Conservation (phyloP, 2,888 invertebrate genomes). For the Drosophila robusta region DNA sequence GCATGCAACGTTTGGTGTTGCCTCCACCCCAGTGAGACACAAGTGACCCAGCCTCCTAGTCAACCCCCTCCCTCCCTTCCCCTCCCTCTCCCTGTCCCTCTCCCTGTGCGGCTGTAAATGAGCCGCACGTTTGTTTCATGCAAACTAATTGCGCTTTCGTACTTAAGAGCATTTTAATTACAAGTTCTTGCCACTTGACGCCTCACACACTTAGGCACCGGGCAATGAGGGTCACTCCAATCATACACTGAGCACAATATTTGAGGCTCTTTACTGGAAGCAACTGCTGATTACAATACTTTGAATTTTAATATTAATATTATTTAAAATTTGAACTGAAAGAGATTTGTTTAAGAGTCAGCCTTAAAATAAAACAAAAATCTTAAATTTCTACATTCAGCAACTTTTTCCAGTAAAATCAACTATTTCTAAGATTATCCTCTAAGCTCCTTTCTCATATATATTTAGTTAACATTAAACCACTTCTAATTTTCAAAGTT, state of each 20-base stretch:
- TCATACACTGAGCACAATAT: conserved; percentile 36
- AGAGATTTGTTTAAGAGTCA: no score
- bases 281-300: no score
- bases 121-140: conserved; percentile 73
- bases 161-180: conserved; percentile 79
- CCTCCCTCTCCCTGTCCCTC: not conserved
- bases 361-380: no score
- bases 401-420: no score
- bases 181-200: conserved; percentile 59
- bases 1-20: conserved; percentile 70
- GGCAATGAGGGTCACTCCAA: conserved; percentile 65
- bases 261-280: not conserved
- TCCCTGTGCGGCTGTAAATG: conserved; percentile 38
- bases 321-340: no score
- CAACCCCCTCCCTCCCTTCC: not conserved
- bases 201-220: conserved; percentile 35
- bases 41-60: conserved; percentile 5
- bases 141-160: conserved; percentile 79
- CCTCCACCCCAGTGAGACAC: conserved; percentile 62
- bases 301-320: no score
- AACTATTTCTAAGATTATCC: no score
- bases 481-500: no score
- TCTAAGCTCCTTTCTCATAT: no score
- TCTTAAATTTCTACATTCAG: no score
- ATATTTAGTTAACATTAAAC: no score